Conservation (phyloP, 2,113 vertebrate genomes). For the Lophochroa leadbeateri region DNA sequence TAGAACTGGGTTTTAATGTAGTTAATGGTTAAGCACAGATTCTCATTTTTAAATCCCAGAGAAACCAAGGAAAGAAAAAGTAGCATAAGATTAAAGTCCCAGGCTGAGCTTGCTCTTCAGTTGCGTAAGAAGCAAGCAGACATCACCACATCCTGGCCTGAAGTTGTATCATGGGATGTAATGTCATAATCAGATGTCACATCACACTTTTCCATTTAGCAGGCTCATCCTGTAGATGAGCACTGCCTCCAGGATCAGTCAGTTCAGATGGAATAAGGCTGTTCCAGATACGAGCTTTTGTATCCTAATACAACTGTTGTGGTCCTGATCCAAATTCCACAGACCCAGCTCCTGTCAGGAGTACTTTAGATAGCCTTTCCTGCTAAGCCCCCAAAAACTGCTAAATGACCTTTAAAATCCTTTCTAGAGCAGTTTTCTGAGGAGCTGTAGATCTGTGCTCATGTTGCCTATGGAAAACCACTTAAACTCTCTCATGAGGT, state of each 20-base stretch:
- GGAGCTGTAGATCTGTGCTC: neutral
- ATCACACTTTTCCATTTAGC: neutral
- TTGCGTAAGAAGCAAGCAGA: neutral
- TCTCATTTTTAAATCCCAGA: neutral
- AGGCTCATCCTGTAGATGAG: neutral
- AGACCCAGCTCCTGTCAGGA: neutral
- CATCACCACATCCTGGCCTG: neutral
- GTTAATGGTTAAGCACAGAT: neutral
- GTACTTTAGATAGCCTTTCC: neutral
- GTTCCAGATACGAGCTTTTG: neutral
- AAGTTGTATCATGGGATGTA: neutral
- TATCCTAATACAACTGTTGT: neutral
- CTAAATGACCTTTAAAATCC: neutral
- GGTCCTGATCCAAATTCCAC: neutral
- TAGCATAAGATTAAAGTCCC: neutral
- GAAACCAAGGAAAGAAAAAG: neutral
- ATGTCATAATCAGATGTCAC: neutral
- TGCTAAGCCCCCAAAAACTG: neutral
- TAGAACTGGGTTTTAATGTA: neutral
- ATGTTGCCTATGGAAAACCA: neutral
- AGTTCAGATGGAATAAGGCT: neutral
- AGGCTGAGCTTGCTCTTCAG: neutral
- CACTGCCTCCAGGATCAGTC: neutral
- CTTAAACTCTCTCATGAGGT: neutral
- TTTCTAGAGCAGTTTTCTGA: neutral